Evolutionary conservation across 2,113 vertebrate genomes (phyloP), one percentile per base, ranked within the genome.

Genomic region (Forbesichthys agassizii): DNA sequence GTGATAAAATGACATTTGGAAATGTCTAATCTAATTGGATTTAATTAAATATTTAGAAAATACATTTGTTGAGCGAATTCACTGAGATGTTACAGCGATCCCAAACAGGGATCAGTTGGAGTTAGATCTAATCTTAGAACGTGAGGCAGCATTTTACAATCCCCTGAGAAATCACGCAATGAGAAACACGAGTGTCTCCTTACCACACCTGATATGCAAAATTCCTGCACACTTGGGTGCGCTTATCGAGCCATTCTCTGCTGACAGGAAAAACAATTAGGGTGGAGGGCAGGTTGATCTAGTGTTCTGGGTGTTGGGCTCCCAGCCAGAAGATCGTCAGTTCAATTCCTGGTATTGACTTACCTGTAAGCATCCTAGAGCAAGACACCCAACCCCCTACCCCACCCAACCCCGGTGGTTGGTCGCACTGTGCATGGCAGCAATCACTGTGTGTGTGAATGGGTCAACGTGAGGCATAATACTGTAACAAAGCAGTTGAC

Each of bases 11-110:
- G 36, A 42, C 36, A 42, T 42, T 42, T 6, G 5, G 7, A 42
- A 42, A 42, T 6, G 4, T 42, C 4, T 42, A 42, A 42, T 42
- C 36, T 5, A 42, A 42, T 42, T 42, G 36, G 49, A 51, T 51
- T 51, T 52, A 52, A 52, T 14, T 9, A 14, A 9, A 52, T 52
- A 52, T 52, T 11, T 52, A 10, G 11, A 8, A 52, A 52, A 12
- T 0, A 14, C 49, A 42, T 42, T 42, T 42, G 36, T 5, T 55
- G 11, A 54, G n/a, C 52, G 3, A 54, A 33, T 64, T 47, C n/a
- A 63, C 66, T 71, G 68, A 58, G 70, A 74, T 74, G 84, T 75
- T n/a, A 84, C 71, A 7, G 72, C 71, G 83, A 69, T 64, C 71
- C 61, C 48, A 63, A 18, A 33, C 9, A 33, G 53, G 65, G 62